These are phyloP conservation scores for Reticulitermes lucifugus DNA, from an alignment of 2,888 invertebrate species.

Conservation along the genomic window DNA sequence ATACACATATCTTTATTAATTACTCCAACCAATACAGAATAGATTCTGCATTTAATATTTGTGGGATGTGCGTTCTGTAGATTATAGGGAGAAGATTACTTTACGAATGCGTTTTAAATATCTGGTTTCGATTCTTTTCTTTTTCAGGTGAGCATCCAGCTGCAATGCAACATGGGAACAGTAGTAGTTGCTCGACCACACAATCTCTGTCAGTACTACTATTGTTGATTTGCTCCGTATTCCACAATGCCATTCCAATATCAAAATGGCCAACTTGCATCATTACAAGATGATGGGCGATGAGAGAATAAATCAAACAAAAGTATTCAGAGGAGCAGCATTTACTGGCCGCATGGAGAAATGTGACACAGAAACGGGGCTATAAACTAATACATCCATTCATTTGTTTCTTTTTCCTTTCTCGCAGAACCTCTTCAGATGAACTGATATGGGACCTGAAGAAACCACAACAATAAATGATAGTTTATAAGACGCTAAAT, in stretches of 20 bases:
- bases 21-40: too few species aligned
- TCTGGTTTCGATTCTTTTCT: not conserved
- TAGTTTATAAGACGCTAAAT: not conserved
- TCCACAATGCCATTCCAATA: not conserved
- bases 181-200: conserved; percentile 57
- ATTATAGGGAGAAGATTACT: too few species aligned
- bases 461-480: not conserved
- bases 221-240: conserved; percentile 4
- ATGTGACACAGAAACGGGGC: not conserved
- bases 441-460: not conserved
- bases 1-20: too few species aligned
- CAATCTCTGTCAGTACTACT: conserved; percentile 30
- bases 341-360: not conserved
- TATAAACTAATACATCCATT: conserved; percentile 7
- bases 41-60: too few species aligned
- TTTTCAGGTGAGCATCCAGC: conserved; percentile 62
- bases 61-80: too few species aligned
- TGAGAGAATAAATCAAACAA: not conserved
- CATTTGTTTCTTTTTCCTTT: not conserved
- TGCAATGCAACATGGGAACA: conserved; percentile 64
- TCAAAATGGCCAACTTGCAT: not conserved
- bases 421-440: not conserved
- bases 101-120: too few species aligned
- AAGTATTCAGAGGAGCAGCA: not conserved
- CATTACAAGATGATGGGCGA: conserved; percentile 29